A percentile compares a stretch with the other conserved stretches of the same genome.
Conservation (phyloP, 2,113 vertebrate genomes). For the Cyprinodon brontotheroides region DNA sequence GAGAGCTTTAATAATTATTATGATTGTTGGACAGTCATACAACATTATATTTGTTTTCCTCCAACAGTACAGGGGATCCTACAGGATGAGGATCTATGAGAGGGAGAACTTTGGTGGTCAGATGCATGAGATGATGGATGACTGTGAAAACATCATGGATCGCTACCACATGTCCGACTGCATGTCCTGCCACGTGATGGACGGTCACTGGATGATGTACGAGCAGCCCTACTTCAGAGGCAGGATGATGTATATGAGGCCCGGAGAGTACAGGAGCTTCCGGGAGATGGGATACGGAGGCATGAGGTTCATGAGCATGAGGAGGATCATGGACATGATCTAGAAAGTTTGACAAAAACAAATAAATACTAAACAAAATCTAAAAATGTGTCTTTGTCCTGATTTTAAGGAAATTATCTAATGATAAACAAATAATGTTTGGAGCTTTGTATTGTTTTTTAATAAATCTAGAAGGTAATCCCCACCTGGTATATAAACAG, state of each 20-base stretch:
- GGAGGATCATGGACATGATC: conserved; percentile 68
- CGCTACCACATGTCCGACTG: conserved; percentile 73
- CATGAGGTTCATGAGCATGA: conserved; percentile 68
- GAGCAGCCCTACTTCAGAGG: conserved; percentile 69
- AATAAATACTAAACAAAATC: no score
- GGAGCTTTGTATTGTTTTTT: no score
- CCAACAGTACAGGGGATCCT: conserved; percentile 55
- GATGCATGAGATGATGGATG: conserved; percentile 62
- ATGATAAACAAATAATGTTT: no score
- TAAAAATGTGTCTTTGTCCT: no score
- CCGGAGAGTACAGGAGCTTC: conserved; percentile 72
- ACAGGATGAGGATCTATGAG: conserved; percentile 63
- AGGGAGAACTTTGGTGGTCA: conserved; percentile 70
- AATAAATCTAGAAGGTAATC: no score
- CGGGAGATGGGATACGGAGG: conserved; percentile 52
- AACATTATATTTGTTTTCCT: no score
- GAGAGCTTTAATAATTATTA: not conserved
- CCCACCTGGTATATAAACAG: no score
- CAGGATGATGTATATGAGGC: conserved; percentile 71
- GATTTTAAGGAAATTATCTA: no score
- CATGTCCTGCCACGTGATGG: conserved; percentile 73
- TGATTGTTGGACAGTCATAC: not conserved
- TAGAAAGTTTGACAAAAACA: conserved; percentile 1
- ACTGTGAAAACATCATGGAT: conserved; percentile 75
- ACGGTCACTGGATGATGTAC: conserved; percentile 75